These are phyloP conservation scores for Bombycilla garrulus DNA, from an alignment of 2,113 vertebrate genomes.

Conservation along the genomic window DNA sequence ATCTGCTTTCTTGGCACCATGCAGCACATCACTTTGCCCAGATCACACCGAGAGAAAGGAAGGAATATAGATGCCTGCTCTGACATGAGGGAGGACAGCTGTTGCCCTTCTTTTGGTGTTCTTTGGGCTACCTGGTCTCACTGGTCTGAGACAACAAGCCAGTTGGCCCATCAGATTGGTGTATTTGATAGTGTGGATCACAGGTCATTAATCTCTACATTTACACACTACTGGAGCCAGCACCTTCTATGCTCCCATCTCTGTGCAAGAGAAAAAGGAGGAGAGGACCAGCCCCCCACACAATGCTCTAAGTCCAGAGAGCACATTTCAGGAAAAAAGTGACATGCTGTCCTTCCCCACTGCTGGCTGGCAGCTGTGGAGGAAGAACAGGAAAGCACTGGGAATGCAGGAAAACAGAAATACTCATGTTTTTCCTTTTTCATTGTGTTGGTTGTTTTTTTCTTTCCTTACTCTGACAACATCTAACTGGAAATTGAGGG, in stretches of 20 bases:
- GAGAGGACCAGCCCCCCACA: background rate
- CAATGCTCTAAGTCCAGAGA: background rate
- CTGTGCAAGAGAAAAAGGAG: background rate
- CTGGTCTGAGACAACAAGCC: background rate
- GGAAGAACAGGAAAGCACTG: slow-evolving; percentile 14
- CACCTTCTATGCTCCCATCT: background rate
- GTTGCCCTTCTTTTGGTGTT: background rate
- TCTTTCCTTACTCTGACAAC: background rate
- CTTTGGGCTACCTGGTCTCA: background rate
- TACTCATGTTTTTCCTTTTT: background rate
- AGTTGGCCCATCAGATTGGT: background rate
- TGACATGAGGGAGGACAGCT: background rate
- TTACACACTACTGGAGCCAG: background rate
- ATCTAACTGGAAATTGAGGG: background rate
- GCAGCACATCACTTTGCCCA: background rate
- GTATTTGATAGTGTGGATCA: background rate
- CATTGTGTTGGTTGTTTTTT: background rate
- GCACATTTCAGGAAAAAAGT: background rate
- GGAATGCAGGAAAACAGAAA: slow-evolving; percentile 38
- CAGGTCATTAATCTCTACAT: background rate
- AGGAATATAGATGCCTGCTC: background rate
- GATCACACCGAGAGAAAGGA: background rate
- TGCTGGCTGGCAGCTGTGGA: slow-evolving; percentile 11
- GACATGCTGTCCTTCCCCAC: background rate
- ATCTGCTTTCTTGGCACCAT: background rate